Evolutionary conservation across 2,113 vertebrate species (phyloP).

Genomic region (Thomomys bottae): DNA sequence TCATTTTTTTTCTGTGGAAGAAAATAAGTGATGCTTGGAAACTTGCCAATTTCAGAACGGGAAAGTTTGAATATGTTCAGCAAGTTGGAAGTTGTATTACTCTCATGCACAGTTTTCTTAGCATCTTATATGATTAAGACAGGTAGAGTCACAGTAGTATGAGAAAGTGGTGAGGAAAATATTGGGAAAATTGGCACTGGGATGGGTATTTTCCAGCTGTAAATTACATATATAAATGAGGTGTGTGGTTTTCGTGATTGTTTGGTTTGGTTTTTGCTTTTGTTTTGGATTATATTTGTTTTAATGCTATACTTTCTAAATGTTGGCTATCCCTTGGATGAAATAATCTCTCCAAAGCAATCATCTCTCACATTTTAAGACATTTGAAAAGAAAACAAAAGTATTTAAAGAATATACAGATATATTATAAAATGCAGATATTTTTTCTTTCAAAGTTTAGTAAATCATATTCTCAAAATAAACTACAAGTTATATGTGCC

Average conservation of each 20-base stretch:
- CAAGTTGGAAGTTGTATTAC: too few species aligned
- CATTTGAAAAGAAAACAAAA: background rate
- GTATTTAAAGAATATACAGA: background rate
- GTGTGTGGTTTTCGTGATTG: too few species aligned
- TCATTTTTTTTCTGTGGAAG: too few species aligned
- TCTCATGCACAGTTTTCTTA: too few species aligned
- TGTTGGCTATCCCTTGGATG: background rate
- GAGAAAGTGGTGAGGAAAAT: background rate
- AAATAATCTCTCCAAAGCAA: background rate
- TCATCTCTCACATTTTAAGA: background rate
- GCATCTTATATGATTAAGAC: too few species aligned
- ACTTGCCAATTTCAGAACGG: too few species aligned
- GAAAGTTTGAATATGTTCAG: too few species aligned
- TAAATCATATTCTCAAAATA: conserved; percentile 13
- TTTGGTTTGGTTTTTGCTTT: too few species aligned
- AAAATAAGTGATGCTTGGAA: too few species aligned
- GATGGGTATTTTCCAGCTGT: background rate
- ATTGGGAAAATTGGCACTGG: background rate
- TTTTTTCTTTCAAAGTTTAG: conserved; percentile 6
- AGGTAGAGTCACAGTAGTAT: too few species aligned
- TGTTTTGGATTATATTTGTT: too few species aligned
- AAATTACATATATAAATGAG: background rate
- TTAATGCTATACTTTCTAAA: background rate
- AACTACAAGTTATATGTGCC: background rate
- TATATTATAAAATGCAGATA: background rate